phyloP scores from a whole-genome alignment of 2,888 invertebrate genomes.

The Diloba caeruleocephala region DNA sequence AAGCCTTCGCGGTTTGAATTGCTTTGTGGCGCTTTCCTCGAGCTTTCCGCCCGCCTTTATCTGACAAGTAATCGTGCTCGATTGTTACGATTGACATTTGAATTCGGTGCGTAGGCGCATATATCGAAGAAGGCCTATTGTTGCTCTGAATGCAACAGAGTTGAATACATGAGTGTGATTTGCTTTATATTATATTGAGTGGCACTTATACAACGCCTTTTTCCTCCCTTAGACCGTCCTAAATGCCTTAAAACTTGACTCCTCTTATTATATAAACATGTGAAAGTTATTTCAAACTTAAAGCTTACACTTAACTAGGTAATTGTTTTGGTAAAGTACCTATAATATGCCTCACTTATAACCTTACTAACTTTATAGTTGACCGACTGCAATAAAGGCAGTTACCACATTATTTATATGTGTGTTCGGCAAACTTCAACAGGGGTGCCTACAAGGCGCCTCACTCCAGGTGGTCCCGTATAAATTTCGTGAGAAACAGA shows the following conservation, averaged over 20 bases:
- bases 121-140: conserved; percentile 71
- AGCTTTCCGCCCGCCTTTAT: conserved; percentile 82
- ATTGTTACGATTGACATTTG: conserved; percentile 73
- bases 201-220: conserved; percentile 36
- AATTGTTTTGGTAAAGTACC: neutral
- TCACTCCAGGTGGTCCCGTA: conserved; percentile 47
- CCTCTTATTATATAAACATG: neutral
- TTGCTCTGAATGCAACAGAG: conserved; percentile 59
- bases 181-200: conserved; percentile 34
- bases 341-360: conserved; percentile 6
- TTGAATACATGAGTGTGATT: conserved; percentile 52
- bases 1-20: conserved; percentile 70
- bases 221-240: neutral
- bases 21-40: conserved; percentile 67
- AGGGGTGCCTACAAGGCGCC: conserved; percentile 42
- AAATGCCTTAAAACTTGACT: neutral
- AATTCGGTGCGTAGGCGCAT: conserved; percentile 78
- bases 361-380: conserved; percentile 26
- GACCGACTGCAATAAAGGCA: conserved; percentile 17
- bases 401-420: conserved; percentile 38
- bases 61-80: conserved; percentile 76
- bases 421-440: conserved; percentile 20
- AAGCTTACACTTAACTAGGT: no score
- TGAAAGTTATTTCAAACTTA: neutral
- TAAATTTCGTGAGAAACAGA: conserved; percentile 44